These are phyloP conservation scores for Intellagama lesueurii DNA, from an alignment of 2,797 vertebrate species.

Conservation along the genomic window DNA sequence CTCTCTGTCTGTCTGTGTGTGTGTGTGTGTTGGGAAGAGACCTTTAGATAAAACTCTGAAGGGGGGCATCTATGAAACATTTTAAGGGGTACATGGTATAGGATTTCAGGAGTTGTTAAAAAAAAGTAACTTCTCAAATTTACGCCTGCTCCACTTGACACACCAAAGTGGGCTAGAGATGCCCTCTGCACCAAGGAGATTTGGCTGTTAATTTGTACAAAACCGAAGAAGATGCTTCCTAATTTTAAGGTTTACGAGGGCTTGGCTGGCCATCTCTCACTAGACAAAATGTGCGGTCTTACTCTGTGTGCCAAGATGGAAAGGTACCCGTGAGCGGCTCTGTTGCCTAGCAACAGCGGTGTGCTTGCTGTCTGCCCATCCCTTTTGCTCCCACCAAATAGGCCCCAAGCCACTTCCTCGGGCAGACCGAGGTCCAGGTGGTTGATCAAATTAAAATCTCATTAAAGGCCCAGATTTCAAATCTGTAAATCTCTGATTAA, in stretches of 20 bases:
- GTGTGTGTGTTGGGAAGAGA: no score
- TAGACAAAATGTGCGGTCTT: not conserved
- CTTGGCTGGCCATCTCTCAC: not conserved
- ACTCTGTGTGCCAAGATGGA: not conserved
- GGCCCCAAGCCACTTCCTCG: not conserved
- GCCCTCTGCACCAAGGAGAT: not conserved
- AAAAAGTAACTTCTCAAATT: no score
- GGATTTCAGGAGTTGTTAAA: no score
- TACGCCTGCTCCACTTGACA: not conserved
- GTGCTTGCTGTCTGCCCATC: not conserved
- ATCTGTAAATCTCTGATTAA: constrained; percentile 45
- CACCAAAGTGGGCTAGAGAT: not conserved
- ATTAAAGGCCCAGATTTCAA: constrained; percentile 34
- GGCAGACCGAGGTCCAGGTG: constrained; percentile 16
- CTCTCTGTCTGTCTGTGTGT: no score
- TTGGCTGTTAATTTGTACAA: not conserved
- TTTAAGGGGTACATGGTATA: no score
- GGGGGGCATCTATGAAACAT: no score
- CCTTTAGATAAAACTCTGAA: no score
- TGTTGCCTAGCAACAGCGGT: constrained; percentile 13
- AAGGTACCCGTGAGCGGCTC: not conserved
- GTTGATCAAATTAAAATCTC: constrained; percentile 45
- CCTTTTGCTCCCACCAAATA: not conserved
- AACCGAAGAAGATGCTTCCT: no score
- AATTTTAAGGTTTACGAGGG: not conserved